phyloP scores from a whole-genome alignment of 1,140 invertebrate species.

The Drosophila obscura region DNA sequence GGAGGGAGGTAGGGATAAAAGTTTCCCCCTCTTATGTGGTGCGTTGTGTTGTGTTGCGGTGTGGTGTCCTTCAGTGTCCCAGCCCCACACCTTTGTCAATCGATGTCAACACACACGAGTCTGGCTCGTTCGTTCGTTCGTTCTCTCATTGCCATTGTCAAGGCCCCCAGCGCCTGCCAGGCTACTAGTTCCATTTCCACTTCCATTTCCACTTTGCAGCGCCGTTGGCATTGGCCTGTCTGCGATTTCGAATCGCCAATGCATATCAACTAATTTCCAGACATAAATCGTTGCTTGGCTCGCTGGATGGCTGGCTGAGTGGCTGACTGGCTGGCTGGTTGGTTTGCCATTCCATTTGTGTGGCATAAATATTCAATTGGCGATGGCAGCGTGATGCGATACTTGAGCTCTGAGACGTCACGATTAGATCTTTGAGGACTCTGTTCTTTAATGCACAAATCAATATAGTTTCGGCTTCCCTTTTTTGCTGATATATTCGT shows the following conservation, averaged over 20 bases:
- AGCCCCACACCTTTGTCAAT: slow-evolving; percentile 55
- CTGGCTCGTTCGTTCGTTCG: background rate
- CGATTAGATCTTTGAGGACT: too few relatives aligned
- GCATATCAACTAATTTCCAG: slow-evolving; percentile 59
- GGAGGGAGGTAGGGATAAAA: slow-evolving; percentile 21
- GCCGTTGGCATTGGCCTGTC: slow-evolving; percentile 33
- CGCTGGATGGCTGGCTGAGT: slow-evolving; percentile 4
- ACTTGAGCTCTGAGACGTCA: background rate
- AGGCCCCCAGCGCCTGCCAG: slow-evolving; percentile 38
- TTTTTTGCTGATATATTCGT: too few relatives aligned
- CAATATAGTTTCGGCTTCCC: too few relatives aligned
- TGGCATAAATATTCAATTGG: slow-evolving; percentile 38
- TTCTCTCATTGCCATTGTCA: slow-evolving; percentile 66
- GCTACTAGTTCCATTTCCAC: background rate
- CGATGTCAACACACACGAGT: slow-evolving; percentile 71
- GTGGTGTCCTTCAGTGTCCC: slow-evolving; percentile 26
- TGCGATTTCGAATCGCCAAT: slow-evolving; percentile 53
- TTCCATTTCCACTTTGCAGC: slow-evolving; percentile 1
- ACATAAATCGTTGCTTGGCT: slow-evolving; percentile 38
- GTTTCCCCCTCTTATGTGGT: slow-evolving; percentile 17
- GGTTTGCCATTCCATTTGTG: background rate
- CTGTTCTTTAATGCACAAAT: background rate
- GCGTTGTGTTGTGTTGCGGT: slow-evolving; percentile 12
- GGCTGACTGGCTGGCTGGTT: slow-evolving; percentile 5
- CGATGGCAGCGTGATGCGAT: slow-evolving; percentile 20